Percentiles rank a stretch among this genome's conserved stretches.
Evolutionary conservation across 2,888 invertebrate species (phyloP).

Genomic region (Theodoxus fluviatilis): DNA sequence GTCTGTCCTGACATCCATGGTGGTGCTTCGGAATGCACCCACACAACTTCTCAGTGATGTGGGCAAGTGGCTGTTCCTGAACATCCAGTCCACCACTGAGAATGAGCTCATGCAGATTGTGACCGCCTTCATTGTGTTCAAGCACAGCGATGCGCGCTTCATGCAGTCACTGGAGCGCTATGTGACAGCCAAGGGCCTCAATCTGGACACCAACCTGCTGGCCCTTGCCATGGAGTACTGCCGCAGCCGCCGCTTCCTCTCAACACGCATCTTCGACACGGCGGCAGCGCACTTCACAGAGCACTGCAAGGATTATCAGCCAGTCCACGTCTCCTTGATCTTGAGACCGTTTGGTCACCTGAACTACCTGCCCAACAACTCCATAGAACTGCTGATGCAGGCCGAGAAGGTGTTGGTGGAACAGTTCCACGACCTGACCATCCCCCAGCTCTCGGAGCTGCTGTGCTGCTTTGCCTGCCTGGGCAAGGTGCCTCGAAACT

Average conservation of each 20-base stretch:
- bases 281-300: conserved; percentile 71
- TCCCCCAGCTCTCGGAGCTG: conserved; percentile 72
- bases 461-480: conserved; percentile 74
- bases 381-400: conserved; percentile 7
- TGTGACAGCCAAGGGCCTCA: conserved; percentile 69
- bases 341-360: conserved; percentile 73
- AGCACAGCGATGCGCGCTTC: conserved; percentile 71
- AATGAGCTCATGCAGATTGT: conserved; percentile 68
- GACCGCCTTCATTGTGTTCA: conserved; percentile 69
- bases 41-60: too few relatives aligned
- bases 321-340: conserved; percentile 70
- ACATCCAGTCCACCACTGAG: conserved; percentile 72
- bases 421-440: conserved; percentile 71
- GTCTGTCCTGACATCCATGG: conserved; percentile 47
- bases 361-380: conserved; percentile 68
- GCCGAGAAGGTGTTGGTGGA: conserved; percentile 69
- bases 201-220: conserved; percentile 69
- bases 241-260: conserved; percentile 71
- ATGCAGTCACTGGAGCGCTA: conserved; percentile 73
- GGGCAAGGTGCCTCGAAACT: conserved; percentile 72
- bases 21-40: too few relatives aligned
- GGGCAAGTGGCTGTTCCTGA: conserved; percentile 74
- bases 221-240: conserved; percentile 73
- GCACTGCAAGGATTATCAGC: conserved; percentile 68
- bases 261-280: conserved; percentile 70